A percentile compares a stretch with the other conserved stretches of the same genome.
Evolutionary conservation across 1,140 invertebrate species (phyloP).

Genomic region (Drosophila sucinea): DNA sequence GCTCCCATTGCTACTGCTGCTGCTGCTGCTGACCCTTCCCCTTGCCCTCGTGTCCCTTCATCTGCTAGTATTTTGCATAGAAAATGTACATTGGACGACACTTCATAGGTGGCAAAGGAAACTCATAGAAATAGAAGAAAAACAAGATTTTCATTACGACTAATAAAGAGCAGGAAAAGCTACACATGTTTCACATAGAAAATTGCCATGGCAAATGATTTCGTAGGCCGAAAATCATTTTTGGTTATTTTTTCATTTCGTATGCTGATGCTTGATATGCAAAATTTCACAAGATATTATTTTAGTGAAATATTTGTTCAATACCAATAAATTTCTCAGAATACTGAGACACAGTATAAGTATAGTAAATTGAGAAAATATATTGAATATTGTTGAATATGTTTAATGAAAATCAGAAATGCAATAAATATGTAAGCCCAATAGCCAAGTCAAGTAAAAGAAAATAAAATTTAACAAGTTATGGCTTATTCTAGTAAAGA

Average conservation of each 20-base stretch:
- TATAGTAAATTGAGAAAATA: not conserved
- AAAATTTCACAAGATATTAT: not conserved
- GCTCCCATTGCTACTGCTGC: not conserved
- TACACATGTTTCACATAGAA: slow-evolving; percentile 8
- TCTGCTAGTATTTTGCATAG: not conserved
- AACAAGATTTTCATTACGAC: slow-evolving; percentile 9
- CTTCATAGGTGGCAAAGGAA: slow-evolving; percentile 6
- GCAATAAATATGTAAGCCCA: not conserved
- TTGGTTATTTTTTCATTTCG: not conserved
- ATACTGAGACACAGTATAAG: not conserved
- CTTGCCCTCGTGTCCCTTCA: not conserved
- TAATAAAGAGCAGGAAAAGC: slow-evolving; percentile 12
- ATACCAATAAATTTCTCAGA: not conserved
- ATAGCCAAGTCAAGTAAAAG: not conserved
- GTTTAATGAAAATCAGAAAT: not conserved
- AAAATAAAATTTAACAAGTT: not conserved
- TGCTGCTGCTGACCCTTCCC: not conserved
- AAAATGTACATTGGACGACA: slow-evolving; percentile 11
- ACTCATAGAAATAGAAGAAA: slow-evolving; percentile 6
- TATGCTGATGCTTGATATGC: not conserved
- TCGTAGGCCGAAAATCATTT: not conserved
- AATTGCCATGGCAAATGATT: slow-evolving; percentile 9
- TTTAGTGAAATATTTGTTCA: slow-evolving; percentile 5
- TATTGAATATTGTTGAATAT: not conserved
- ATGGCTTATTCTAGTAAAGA: too few relatives aligned